Percentiles rank a stretch among this genome's conserved stretches.
phyloP scores from a whole-genome alignment of 2,888 invertebrate genomes.

The Agriopis leucophaearia region DNA sequence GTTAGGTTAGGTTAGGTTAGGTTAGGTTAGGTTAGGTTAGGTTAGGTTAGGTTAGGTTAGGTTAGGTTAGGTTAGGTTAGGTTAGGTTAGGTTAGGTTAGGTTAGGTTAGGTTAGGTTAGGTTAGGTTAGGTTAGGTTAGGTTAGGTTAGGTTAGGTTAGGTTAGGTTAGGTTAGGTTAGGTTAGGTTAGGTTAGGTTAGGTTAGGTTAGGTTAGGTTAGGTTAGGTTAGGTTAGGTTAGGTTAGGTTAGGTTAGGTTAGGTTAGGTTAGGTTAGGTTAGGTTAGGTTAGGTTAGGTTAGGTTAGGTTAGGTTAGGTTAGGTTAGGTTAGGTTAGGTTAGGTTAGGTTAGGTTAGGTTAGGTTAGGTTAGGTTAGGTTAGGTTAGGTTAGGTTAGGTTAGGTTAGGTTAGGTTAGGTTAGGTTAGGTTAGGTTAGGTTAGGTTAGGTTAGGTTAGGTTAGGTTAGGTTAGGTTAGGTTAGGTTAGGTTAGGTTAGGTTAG shows the following conservation, averaged over 20 bases:
- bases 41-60: conserved; percentile 40
- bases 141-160: conserved; percentile 35
- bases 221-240: conserved; percentile 38
- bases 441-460: too few relatives aligned
- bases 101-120: conserved; percentile 34
- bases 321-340: conserved; percentile 32
- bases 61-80: conserved; percentile 40
- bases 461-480: too few relatives aligned
- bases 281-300: conserved; percentile 36
- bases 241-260: conserved; percentile 31
- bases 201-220: conserved; percentile 35
- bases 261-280: conserved; percentile 36
- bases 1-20: conserved; percentile 32
- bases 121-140: conserved; percentile 32
- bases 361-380: conserved; percentile 34
- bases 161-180: conserved; percentile 33
- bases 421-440: conserved; percentile 41
- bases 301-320: conserved; percentile 33
- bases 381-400: conserved; percentile 32
- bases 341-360: conserved; percentile 24
- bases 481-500: too few relatives aligned
- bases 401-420: conserved; percentile 19
- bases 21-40: conserved; percentile 22
- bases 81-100: conserved; percentile 35
- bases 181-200: conserved; percentile 29